phyloP scores from a whole-genome alignment of 64 coral and sea anemone species.

The Stichodactyla mertensii region DNA sequence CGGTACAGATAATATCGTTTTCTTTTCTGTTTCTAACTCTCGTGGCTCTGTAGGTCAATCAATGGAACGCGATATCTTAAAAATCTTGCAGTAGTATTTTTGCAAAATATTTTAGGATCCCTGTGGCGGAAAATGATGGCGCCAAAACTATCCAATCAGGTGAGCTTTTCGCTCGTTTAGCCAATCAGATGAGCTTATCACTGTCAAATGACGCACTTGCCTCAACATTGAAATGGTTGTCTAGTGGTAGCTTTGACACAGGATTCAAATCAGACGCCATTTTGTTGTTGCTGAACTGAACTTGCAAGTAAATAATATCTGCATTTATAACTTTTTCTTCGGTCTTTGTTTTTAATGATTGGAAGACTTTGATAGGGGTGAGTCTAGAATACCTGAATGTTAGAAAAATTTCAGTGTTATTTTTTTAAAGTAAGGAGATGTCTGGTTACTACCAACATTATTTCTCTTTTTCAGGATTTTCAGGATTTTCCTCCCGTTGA shows the following conservation, averaged over 20 bases:
- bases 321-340: not conserved
- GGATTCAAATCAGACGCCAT: not conserved
- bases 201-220: slow-evolving; percentile 8
- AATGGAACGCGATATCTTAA: too few relatives aligned
- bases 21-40: too few relatives aligned
- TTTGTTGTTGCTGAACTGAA: not conserved
- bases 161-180: not conserved
- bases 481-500: too few relatives aligned
- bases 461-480: too few relatives aligned
- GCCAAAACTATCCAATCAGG: not conserved
- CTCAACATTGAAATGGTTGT: not conserved
- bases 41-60: too few relatives aligned
- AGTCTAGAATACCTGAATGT: not conserved
- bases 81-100: too few relatives aligned
- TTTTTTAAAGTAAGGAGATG: not conserved
- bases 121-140: not conserved
- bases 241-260: slow-evolving; percentile 5
- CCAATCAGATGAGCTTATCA: slow-evolving; percentile 16
- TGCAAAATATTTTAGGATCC: not conserved
- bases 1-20: too few relatives aligned
- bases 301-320: not conserved
- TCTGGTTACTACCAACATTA: not conserved
- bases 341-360: not conserved
- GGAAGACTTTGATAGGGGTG: not conserved
- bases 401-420: not conserved